Evolutionary conservation across 2,888 invertebrate genomes (phyloP).

Genomic region (Protula sp.): DNA sequence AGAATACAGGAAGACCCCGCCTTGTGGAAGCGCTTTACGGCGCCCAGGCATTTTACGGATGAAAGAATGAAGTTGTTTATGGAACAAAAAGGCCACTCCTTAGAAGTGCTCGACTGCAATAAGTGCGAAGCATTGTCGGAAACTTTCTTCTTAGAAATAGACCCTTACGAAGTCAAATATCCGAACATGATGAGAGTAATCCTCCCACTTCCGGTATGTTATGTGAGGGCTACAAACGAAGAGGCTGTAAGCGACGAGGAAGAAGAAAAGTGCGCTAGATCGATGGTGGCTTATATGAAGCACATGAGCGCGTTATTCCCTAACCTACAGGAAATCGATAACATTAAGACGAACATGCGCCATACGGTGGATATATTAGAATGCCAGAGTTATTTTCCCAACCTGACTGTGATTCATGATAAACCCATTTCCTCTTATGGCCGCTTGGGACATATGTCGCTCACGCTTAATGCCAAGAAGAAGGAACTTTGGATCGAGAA

Average conservation of each 20-base stretch:
- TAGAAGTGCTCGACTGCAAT: too few species aligned
- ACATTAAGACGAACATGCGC: slow-evolving; percentile 6
- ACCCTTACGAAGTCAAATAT: too few species aligned
- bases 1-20: slow-evolving; percentile 4
- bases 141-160: slow-evolving; percentile 4
- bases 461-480: neutral
- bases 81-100: too few species aligned
- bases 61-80: too few species aligned
- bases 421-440: slow-evolving; percentile 7
- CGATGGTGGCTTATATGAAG: too few species aligned
- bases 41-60: slow-evolving; percentile 8
- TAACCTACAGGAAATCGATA: slow-evolving; percentile 9
- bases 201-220: too few species aligned
- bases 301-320: slow-evolving; percentile 4
- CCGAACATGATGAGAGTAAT: too few species aligned
- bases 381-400: slow-evolving; percentile 6
- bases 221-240: too few species aligned
- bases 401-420: slow-evolving; percentile 9
- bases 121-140: slow-evolving; percentile 10
- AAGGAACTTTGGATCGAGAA: slow-evolving; percentile 4
- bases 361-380: slow-evolving; percentile 6
- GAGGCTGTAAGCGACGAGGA: too few species aligned
- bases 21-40: slow-evolving; percentile 6
- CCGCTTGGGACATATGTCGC: neutral
- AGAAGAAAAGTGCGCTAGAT: too few species aligned